A percentile compares a stretch with the other conserved stretches of the same genome.
Evolutionary conservation across 53 echinoderm and acorn worm genomes (phyloP).

Genomic region (Hippasteria phrygiana): DNA sequence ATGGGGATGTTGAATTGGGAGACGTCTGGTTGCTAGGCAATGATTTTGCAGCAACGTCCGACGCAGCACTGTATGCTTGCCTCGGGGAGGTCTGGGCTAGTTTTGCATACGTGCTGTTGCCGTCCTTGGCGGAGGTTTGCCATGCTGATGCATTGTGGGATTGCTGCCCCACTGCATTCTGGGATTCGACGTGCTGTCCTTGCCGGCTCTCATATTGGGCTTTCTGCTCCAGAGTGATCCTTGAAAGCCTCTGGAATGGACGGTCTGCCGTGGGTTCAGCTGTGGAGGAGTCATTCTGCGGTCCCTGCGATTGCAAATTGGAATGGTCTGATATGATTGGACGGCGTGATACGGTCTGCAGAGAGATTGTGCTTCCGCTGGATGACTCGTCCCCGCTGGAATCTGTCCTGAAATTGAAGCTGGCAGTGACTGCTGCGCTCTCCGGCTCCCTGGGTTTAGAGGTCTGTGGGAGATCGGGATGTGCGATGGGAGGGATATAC

Average conservation of each 20-base stretch:
- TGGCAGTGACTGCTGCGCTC: slow-evolving; percentile 20
- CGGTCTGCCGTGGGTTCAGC: background rate
- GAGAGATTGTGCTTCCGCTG: slow-evolving; percentile 11
- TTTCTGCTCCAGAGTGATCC: slow-evolving; percentile 37
- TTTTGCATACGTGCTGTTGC: slow-evolving; percentile 7
- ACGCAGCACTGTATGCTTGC: background rate
- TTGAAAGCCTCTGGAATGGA: slow-evolving; percentile 44
- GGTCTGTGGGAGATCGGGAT: slow-evolving; percentile 50
- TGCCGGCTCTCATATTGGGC: slow-evolving; percentile 31
- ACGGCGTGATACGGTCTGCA: slow-evolving; percentile 15
- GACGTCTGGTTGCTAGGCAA: slow-evolving; percentile 40
- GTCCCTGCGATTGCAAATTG: slow-evolving; percentile 2
- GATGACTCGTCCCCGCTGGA: slow-evolving; percentile 37
- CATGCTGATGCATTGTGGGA: background rate
- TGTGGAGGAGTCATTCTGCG: background rate
- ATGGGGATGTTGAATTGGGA: slow-evolving; percentile 26
- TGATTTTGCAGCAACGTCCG: slow-evolving; percentile 5
- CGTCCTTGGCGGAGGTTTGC: background rate
- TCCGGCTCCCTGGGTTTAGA: slow-evolving; percentile 41
- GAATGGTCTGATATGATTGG: slow-evolving; percentile 20
- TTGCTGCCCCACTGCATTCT: slow-evolving; percentile 10
- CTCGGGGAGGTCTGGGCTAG: background rate
- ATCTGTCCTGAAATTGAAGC: slow-evolving; percentile 29
- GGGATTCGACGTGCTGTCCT: background rate
- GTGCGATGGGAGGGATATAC: slow-evolving; percentile 63